phyloP scores from a whole-genome alignment of 2,888 invertebrate genomes.

The Chloroclystis v-ata region DNA sequence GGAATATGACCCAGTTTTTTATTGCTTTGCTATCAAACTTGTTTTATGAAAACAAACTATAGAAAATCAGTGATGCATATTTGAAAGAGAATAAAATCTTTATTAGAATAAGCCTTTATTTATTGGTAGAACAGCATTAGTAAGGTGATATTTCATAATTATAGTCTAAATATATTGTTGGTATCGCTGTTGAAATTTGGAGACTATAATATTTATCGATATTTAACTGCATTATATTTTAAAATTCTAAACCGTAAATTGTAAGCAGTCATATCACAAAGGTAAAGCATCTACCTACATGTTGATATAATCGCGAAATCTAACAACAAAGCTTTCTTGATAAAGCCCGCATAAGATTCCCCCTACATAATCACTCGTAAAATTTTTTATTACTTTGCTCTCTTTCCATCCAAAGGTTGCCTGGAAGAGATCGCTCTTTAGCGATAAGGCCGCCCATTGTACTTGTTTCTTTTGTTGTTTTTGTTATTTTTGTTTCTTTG shows the following conservation, averaged over 20 bases:
- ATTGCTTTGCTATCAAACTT: constrained; percentile 42
- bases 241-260: too few species aligned
- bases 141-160: constrained; percentile 39
- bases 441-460: too few species aligned
- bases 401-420: too few species aligned
- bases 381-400: too few species aligned
- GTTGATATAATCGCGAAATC: too few species aligned
- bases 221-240: too few species aligned
- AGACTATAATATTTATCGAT: constrained; percentile 1
- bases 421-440: too few species aligned
- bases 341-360: constrained; percentile 4
- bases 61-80: constrained; percentile 48
- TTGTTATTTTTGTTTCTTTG: too few species aligned
- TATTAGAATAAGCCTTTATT: constrained; percentile 55
- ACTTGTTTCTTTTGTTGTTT: too few species aligned
- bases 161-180: constrained; percentile 32
- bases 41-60: constrained; percentile 56
- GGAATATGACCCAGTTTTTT: constrained; percentile 53
- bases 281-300: too few species aligned
- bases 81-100: constrained; percentile 50
- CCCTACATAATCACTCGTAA: neutral
- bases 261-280: too few species aligned
- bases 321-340: neutral
- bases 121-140: constrained; percentile 47
- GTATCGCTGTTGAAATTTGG: constrained; percentile 21